phyloP scores from a whole-genome alignment of 2,113 vertebrate species.

The Psittacara wagleri region DNA sequence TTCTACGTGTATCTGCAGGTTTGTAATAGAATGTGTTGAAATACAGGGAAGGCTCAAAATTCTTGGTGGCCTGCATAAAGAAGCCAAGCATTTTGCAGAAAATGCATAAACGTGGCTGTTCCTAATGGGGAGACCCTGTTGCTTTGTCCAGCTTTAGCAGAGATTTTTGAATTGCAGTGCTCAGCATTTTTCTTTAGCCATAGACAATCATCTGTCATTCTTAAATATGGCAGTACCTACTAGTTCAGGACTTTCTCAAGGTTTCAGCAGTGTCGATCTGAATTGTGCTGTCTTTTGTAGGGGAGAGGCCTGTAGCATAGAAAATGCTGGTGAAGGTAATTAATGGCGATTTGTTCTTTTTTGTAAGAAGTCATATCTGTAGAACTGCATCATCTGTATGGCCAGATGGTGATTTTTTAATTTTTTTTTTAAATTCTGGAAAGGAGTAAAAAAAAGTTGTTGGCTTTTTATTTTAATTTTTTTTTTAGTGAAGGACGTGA shows the following conservation, averaged over 20 bases:
- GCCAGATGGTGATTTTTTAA: neutral
- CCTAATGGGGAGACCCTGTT: neutral
- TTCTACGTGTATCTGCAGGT: neutral
- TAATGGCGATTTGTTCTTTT: neutral
- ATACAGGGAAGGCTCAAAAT: neutral
- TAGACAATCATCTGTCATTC: conserved; percentile 12
- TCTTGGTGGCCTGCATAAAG: neutral
- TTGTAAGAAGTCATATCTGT: neutral
- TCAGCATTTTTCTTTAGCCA: conserved; percentile 1
- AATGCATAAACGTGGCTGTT: neutral
- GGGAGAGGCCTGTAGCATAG: neutral
- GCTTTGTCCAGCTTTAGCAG: neutral
- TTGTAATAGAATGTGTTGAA: neutral
- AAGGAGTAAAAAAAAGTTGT: neutral
- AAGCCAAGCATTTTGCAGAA: neutral
- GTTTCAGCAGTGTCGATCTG: neutral
- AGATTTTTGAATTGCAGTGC: neutral
- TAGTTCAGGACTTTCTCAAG: conserved; percentile 29
- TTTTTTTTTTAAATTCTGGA: neutral
- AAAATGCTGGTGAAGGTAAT: neutral
- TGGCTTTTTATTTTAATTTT: neutral
- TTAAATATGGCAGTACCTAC: neutral
- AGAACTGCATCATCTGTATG: neutral
- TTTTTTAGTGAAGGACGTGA: neutral
- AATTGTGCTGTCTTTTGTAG: neutral